Evolutionary conservation across 2,113 vertebrate genomes (phyloP).

Genomic region (Chauna torquata): DNA sequence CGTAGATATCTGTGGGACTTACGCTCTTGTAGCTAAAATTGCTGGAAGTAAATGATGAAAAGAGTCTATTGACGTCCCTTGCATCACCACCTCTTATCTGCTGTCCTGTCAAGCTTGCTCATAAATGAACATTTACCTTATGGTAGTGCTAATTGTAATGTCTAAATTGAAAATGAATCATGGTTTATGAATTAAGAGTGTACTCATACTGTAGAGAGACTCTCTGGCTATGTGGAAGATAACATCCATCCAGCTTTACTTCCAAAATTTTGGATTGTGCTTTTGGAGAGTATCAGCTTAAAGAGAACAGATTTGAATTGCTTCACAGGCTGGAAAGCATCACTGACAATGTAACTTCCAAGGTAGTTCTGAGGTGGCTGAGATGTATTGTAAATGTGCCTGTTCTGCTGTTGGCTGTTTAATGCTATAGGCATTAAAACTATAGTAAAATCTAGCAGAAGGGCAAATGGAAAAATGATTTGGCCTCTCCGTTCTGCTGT

Average conservation of each 20-base stretch:
- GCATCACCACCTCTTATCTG: not conserved
- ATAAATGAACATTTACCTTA: not conserved
- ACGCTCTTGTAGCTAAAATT: not conserved
- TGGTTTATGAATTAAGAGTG: not conserved
- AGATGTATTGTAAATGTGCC: not conserved
- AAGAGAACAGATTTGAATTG: not conserved
- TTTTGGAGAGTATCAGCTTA: not conserved
- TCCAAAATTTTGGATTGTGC: not conserved
- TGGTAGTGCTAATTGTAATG: not conserved
- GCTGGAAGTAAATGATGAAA: not conserved
- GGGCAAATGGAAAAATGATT: not conserved
- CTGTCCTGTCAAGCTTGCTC: not conserved
- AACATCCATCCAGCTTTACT: not conserved
- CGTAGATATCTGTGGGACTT: not conserved
- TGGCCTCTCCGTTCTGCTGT: not conserved
- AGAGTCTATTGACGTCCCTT: not conserved
- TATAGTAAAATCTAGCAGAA: not conserved
- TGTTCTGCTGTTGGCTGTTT: not conserved
- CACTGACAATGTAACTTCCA: not conserved
- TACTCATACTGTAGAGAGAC: not conserved
- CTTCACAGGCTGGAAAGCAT: not conserved
- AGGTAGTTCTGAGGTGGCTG: not conserved
- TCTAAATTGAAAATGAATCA: not conserved
- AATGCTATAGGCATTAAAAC: not conserved
- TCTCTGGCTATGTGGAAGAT: not conserved